Evolutionary conservation across 2,113 vertebrate species (phyloP).

Genomic region (Corythaeola cristata): DNA sequence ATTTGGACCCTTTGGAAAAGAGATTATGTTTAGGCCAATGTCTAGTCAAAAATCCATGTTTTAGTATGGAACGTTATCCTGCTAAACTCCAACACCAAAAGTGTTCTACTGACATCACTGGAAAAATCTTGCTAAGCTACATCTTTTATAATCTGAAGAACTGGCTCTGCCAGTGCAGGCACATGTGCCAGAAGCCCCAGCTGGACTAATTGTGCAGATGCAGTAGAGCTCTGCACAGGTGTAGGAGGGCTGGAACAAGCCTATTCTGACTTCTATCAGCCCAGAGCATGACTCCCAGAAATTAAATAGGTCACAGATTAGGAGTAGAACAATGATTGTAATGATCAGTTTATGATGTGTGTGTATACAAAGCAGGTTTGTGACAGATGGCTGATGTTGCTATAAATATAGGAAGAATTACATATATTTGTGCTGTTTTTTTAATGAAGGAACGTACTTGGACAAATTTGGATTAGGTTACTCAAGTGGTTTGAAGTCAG

Average conservation of each 20-base stretch:
- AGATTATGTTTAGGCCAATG: constrained; percentile 8
- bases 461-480: not conserved
- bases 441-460: not conserved
- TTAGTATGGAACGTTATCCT: constrained; percentile 15
- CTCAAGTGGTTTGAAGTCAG: not conserved
- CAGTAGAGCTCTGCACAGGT: not conserved
- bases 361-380: not conserved
- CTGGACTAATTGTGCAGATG: not conserved
- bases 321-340: not conserved
- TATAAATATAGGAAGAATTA: not conserved
- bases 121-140: constrained; percentile 38
- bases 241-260: not conserved
- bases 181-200: not conserved
- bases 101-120: constrained; percentile 53
- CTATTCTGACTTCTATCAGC: not conserved
- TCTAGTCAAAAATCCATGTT: constrained; percentile 32
- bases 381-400: not conserved
- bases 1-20: constrained; percentile 21
- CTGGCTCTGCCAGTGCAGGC: not conserved
- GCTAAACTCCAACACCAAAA: constrained; percentile 6
- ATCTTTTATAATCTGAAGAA: constrained; percentile 1
- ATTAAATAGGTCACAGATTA: not conserved
- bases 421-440: not conserved
- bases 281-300: not conserved
- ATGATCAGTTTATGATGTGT: not conserved